phyloP scores from a whole-genome alignment of 2,888 invertebrate species.

The Melinopterus prodromus region DNA sequence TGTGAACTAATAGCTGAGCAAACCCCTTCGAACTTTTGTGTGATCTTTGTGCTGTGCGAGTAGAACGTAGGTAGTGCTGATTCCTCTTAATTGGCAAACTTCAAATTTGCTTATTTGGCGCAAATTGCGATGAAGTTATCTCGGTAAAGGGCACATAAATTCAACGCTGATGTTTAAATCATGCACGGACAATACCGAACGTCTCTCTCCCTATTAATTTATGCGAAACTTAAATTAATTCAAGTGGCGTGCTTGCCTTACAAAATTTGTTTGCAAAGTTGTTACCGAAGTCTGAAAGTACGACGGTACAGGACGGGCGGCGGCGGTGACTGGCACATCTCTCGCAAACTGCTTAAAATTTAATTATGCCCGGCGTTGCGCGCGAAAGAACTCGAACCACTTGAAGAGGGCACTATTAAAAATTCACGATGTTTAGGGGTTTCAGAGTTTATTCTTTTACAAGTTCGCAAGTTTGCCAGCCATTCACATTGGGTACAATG shows the following conservation, averaged over 20 bases:
- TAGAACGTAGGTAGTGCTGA: no score
- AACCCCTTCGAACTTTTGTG: no score
- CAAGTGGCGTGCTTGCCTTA: neutral
- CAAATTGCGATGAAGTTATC: neutral
- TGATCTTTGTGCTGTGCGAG: no score
- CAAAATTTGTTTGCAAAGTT: conserved; percentile 4
- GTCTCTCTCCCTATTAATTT: neutral
- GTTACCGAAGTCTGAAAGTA: neutral
- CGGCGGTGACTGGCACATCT: neutral
- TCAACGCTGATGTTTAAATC: neutral
- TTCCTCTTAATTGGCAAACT: neutral
- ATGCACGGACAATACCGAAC: neutral
- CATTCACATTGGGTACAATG: no score
- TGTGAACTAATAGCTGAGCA: no score
- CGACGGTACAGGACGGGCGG: neutral
- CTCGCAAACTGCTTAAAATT: neutral
- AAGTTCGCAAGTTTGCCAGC: no score
- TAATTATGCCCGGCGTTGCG: neutral
- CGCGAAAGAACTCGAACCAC: neutral
- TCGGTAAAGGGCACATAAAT: neutral
- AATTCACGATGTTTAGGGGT: neutral
- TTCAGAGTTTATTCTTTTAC: neutral
- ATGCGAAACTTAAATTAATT: neutral
- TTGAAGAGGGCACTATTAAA: neutral
- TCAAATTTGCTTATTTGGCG: neutral